phyloP scores from a whole-genome alignment of 1,140 invertebrate species.

The Drosophila saltans region DNA sequence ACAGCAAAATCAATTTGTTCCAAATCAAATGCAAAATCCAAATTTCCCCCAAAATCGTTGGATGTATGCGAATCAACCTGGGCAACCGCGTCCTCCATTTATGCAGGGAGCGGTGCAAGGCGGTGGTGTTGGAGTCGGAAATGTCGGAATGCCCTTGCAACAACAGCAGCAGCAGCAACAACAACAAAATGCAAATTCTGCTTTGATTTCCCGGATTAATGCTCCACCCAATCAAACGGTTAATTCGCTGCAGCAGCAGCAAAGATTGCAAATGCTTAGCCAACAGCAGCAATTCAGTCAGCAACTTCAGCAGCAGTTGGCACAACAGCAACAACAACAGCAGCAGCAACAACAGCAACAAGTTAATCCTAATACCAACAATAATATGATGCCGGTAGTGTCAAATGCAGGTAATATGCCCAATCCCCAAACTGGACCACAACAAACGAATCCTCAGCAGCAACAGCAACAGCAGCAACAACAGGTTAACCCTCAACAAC shows the following conservation, averaged over 20 bases:
- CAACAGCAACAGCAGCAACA: slow-evolving; percentile 68
- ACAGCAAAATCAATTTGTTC: slow-evolving; percentile 72
- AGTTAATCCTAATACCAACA: slow-evolving; percentile 64
- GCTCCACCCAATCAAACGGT: slow-evolving; percentile 86
- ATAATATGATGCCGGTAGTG: slow-evolving; percentile 64
- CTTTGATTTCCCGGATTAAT: slow-evolving; percentile 88
- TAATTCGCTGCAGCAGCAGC: slow-evolving; percentile 83
- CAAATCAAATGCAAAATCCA: slow-evolving; percentile 72
- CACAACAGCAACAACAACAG: slow-evolving; percentile 83
- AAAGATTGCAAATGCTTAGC: slow-evolving; percentile 69
- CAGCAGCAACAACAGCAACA: slow-evolving; percentile 84
- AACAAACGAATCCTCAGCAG: slow-evolving; percentile 37
- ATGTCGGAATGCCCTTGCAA: slow-evolving; percentile 36
- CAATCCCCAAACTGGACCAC: slow-evolving; percentile 26
- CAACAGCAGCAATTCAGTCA: slow-evolving; percentile 82
- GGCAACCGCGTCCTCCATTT: slow-evolving; percentile 67
- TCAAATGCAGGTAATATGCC: slow-evolving; percentile 55
- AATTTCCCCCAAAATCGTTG: slow-evolving; percentile 77
- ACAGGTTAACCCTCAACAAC: slow-evolving; percentile 24
- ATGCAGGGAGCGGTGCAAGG: slow-evolving; percentile 63
- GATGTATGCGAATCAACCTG: slow-evolving; percentile 73
- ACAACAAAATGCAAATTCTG: slow-evolving; percentile 84
- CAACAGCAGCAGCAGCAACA: slow-evolving; percentile 69
- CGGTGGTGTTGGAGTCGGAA: slow-evolving; percentile 20
- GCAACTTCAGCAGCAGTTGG: slow-evolving; percentile 83